Evolutionary conservation across 2,113 vertebrate species (phyloP), one percentile per base, ranked within the genome.

Genomic region (Porphyrio hochstetteri): DNA sequence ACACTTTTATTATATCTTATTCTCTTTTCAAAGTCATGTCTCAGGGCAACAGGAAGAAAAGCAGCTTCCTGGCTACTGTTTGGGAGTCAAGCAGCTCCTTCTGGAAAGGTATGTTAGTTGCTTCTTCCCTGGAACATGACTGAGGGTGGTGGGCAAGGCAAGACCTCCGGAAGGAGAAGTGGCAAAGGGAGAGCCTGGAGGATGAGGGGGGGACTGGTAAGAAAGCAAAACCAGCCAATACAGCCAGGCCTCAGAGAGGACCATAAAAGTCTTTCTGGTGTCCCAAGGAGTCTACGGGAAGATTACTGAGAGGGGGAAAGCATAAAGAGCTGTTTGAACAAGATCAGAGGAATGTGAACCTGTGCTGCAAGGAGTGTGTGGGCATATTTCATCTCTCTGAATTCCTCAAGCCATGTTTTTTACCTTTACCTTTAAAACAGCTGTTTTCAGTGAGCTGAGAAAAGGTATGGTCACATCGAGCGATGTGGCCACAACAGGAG

Each of bases 261-360:
- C 16, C 36, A 31, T 13, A 71, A 55, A 60, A 11, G 27, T 60
- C 21, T 59, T 17, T 53, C 53, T 16, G 17, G 12, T 82, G 40
- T 56, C 35, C 23, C 9, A 42, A 50, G 15, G 40, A 42, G 11
- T n/a, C 65, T 61, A 8, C n/a, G 7, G 0, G 1, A 11, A 50
- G 29, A 16, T 36, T 71, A 6, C n/a, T 23, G 44, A 52, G 38
- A 61, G 48, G 14, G 14, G 23, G 19, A 78, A 78, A 78, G 28
- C 23, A 31, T 2, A 0, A 61, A 68, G 36, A 67, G 10, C 23
- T 46, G 20, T 16, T 23, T 44, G 31, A 55, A 35, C 38, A 77
- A 72, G n/a, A 27, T 53, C 24, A 77, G 60, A 42, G n/a, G 44
- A 5, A 25, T 40, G 10, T 71, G n/a, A 76, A 48, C 57, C 36